Evolutionary conservation across 2,888 invertebrate genomes (phyloP), one percentile per base, ranked within the genome.

Genomic region (Zelleria hepariella): DNA sequence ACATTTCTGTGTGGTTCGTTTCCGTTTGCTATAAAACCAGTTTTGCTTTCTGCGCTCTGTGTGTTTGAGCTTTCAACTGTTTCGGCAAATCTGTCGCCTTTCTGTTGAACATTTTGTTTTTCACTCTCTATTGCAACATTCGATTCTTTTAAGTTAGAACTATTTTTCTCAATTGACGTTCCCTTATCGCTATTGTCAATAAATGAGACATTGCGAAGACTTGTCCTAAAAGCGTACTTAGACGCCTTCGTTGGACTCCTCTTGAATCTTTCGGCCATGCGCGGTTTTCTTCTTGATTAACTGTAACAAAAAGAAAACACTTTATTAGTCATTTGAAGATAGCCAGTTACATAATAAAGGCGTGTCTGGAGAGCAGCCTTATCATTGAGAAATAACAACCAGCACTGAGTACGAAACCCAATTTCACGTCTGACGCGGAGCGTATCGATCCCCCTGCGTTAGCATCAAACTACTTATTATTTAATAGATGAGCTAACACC

Each of bases 401-500:
- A 10, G 57, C n/a, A 27, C 26, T 58, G 21, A 48, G 25, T 10
- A 55, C 18, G 57, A 52, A 58, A 69, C 66, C 67, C 72, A 77
- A 73, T 79, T 77, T 74, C 65, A 70, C 52, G 23, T 60, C 60
- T 59, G 60, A 61, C 67, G 66, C 64, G 61, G 65, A 65, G 65
- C 65, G 68, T 73, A 77, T 78, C 75, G 74, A 71, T 75, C 70
- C 53, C 32, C 21, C 74, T 70, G 70, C 61, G 62, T 71, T 68
- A 67, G 71, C 68, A 77, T 77, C 75, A 68, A 79, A 78, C 81
- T 77, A 79, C 80, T 83, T 83, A 83, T 85, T 86, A 86, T 84
- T 83, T 83, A 86, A 86, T 85, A 83, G 80, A 77, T 81, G 77
- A 85, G 81, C 84, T 85, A 86, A 86, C 87, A 87, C 86, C 81